Percentiles rank a stretch among this genome's conserved stretches.
phyloP scores from a whole-genome alignment of 2,797 vertebrate genomes.

The Dromococcyx pavoninus region DNA sequence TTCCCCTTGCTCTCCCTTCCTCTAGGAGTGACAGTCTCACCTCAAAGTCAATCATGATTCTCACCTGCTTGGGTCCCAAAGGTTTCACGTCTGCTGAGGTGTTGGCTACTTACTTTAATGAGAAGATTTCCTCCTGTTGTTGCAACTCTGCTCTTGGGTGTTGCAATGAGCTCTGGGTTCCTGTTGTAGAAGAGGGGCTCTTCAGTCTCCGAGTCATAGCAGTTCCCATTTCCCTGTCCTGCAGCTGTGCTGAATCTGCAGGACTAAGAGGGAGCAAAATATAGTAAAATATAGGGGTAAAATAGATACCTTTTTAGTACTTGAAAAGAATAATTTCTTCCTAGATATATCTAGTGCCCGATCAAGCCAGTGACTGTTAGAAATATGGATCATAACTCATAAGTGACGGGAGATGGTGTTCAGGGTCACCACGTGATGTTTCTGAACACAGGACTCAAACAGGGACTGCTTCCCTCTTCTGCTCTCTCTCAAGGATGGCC shows the following conservation, averaged over 20 bases:
- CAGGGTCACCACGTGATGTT: not conserved
- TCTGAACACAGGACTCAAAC: slow-evolving; percentile 23
- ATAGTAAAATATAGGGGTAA: not conserved
- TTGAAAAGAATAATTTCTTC: slow-evolving; percentile 4
- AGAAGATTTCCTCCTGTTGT: not conserved
- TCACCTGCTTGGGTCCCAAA: rapidly evolving
- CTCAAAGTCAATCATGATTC: not conserved
- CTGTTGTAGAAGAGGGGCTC: not conserved
- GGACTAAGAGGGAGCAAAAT: not conserved
- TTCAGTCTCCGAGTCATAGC: not conserved
- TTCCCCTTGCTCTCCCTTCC: not conserved
- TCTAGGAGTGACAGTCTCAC: rapidly evolving
- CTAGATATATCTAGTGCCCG: not conserved
- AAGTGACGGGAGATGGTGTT: not conserved
- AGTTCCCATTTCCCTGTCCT: not conserved
- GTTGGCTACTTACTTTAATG: not conserved
- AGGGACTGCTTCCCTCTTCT: slow-evolving; percentile 28
- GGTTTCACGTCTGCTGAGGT: rapidly evolving
- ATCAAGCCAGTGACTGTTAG: not conserved
- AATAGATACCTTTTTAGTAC: not conserved
- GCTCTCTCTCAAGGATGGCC: slow-evolving; percentile 44
- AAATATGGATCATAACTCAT: slow-evolving; percentile 26
- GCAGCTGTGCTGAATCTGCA: not conserved
- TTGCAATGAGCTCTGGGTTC: not conserved
- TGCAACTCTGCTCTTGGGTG: not conserved